Evolutionary conservation across 2,113 vertebrate genomes (phyloP).

Genomic region (Oncorhynchus tshawytscha): DNA sequence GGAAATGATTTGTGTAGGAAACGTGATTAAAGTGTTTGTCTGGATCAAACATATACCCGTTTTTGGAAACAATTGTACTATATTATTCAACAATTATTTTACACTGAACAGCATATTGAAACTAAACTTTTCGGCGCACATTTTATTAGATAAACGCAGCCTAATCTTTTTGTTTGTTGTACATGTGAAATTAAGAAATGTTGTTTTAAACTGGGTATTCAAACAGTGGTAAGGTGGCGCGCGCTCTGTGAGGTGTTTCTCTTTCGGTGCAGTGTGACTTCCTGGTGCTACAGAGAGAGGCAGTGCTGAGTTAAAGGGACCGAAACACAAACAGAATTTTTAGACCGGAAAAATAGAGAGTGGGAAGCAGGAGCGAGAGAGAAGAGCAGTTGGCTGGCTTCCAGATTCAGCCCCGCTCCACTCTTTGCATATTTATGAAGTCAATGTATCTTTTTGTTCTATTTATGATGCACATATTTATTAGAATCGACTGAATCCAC

Average conservation of each 20-base stretch:
- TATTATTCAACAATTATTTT: too few relatives aligned
- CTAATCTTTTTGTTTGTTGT: too few relatives aligned
- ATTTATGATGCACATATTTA: slow-evolving; percentile 42
- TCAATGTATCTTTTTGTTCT: slow-evolving; percentile 38
- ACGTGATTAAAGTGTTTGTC: too few relatives aligned
- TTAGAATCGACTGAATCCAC: slow-evolving; percentile 24
- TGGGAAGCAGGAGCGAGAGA: slow-evolving; percentile 43
- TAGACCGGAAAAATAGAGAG: slow-evolving; percentile 71
- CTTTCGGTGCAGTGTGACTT: slow-evolving; percentile 53
- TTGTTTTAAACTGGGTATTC: too few relatives aligned
- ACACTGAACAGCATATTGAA: too few relatives aligned
- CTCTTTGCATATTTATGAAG: slow-evolving; percentile 54
- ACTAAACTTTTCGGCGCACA: too few relatives aligned
- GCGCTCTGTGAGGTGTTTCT: slow-evolving; percentile 15
- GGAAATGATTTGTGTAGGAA: too few relatives aligned
- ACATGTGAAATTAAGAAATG: too few relatives aligned
- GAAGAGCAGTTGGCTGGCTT: slow-evolving; percentile 64
- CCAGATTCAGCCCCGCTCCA: slow-evolving; percentile 62
- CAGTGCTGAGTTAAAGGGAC: slow-evolving; percentile 76
- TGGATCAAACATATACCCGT: too few relatives aligned
- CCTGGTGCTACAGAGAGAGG: slow-evolving; percentile 75
- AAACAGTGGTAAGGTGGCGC: background rate
- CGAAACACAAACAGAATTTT: slow-evolving; percentile 71
- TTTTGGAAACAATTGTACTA: too few relatives aligned
- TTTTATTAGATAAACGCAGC: too few relatives aligned